Conservation (phyloP, 2,888 invertebrate species). For the Odiellus spinosus region DNA sequence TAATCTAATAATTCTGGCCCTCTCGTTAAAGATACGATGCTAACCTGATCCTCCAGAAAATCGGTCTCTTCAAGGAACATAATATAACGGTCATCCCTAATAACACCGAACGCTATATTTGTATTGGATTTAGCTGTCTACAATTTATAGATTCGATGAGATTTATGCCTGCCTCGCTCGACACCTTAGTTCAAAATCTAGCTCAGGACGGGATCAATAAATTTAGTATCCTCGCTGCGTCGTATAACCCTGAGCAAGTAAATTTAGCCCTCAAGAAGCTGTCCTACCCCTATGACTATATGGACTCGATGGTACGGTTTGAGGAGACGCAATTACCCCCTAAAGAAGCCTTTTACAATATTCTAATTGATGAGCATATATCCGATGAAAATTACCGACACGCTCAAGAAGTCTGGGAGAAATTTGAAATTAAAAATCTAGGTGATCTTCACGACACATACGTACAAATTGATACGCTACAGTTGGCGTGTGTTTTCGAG, state of each 20-base stretch:
- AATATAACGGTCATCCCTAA: constrained; percentile 1
- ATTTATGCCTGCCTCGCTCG: constrained; percentile 2
- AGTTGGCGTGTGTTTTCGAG: too few relatives aligned
- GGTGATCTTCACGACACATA: constrained; percentile 23
- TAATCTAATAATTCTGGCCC: too few relatives aligned
- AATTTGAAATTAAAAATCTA: constrained; percentile 18
- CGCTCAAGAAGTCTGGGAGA: constrained; percentile 20
- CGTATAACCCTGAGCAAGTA: too few relatives aligned
- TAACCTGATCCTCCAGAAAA: too few relatives aligned
- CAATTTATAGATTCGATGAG: constrained; percentile 4
- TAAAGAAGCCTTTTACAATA: constrained; percentile 7
- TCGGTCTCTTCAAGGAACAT: constrained; percentile 4
- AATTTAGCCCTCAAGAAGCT: too few relatives aligned
- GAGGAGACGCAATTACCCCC: too few relatives aligned
- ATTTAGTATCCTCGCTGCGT: constrained; percentile 8
- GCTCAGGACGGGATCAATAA: neutral
- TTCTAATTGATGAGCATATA: constrained; percentile 9
- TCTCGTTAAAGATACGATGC: constrained; percentile 4
- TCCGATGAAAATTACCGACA: constrained; percentile 19
- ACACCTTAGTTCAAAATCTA: constrained; percentile 1
- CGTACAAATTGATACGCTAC: constrained; percentile 14
- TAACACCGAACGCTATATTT: constrained; percentile 6
- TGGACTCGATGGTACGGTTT: too few relatives aligned
- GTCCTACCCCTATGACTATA: too few relatives aligned
- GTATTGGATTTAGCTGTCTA: neutral